Evolutionary conservation across 2,113 vertebrate species (phyloP), one percentile per base, ranked within the genome.

Genomic region (Calcarius ornatus): DNA sequence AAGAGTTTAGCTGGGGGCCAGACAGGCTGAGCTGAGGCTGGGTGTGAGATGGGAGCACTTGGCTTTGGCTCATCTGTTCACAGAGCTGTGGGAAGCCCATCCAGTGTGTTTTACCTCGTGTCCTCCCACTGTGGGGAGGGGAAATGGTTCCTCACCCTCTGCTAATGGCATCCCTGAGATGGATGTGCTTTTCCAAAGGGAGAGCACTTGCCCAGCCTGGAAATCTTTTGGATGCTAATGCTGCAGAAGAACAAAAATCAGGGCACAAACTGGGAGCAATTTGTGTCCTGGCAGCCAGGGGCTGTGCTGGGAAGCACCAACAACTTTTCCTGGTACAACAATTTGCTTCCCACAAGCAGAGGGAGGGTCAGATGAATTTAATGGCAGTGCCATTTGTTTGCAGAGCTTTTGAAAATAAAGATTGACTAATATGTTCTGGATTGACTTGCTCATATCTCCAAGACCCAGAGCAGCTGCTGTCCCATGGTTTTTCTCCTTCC

Each of bases 351-450:
- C 53, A 20, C 15, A 15, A 95, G 48, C 75, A 38, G 79, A 76
- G 66, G 65, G 56, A 89, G 43, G 35, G 66, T 38, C 7, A 27
- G 1, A 47, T 59, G 77, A 83, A 92, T 73, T 83, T 81, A 81
- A 30, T 77, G 68, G 72, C 63, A 92, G 45, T 16, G 12, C 50
- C 42, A 12, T 11, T 53, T 61, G 51, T 59, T 65, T 94, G 86
- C 86, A 95, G 93, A 69, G 45, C 71, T 69, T 80, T 90, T 72
- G 56, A 60, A 90, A 92, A 57, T 48, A 80, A 63, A 86, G 86
- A 40, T 22, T 86, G 83, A 54, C 51, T 91, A n/a, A 57, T 57
- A 18, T 4, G 10, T 75, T 92, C 61, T 83, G 60, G 64, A 33
- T 86, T 78, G 73, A 35, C 56, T 91, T 56, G 61, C n/a, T 86